Evolutionary conservation across 2,888 invertebrate species (phyloP).

Genomic region (Eupithecia tripunctaria): DNA sequence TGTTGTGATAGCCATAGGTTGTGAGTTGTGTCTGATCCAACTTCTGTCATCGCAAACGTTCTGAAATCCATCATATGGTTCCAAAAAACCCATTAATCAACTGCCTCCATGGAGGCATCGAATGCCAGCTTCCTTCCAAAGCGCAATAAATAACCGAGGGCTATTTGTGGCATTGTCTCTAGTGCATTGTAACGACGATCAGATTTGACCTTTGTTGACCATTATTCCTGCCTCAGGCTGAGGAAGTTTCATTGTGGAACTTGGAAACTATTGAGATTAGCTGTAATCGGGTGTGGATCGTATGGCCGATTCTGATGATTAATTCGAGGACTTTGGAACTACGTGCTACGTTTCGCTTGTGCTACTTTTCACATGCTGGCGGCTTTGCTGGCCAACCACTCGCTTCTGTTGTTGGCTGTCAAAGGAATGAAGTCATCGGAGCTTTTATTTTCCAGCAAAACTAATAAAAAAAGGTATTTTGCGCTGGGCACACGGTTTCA

Average conservation of each 20-base stretch:
- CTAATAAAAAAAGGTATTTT: neutral
- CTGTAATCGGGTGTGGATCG: conserved; percentile 29
- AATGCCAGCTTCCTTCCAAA: neutral
- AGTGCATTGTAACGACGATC: conserved; percentile 68
- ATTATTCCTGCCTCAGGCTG: conserved; percentile 56
- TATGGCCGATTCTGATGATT: conserved; percentile 27
- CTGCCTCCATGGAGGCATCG: neutral
- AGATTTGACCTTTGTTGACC: conserved; percentile 70
- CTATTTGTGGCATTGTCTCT: conserved; percentile 52
- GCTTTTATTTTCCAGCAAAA: neutral
- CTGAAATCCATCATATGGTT: neutral
- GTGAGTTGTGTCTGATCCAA: neutral
- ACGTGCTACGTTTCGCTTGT: neutral
- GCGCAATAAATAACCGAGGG: conserved; percentile 40
- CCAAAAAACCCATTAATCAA: neutral
- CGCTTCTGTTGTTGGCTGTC: neutral
- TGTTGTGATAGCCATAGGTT: too few species aligned
- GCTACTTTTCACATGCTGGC: neutral
- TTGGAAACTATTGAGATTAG: conserved; percentile 37
- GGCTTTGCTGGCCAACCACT: neutral
- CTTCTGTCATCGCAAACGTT: neutral
- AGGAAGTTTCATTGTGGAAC: conserved; percentile 35
- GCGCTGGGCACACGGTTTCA: neutral
- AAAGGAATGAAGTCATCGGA: neutral
- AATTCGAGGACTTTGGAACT: conserved; percentile 25